Base-by-base conservation (phyloP, 2,888 invertebrate genomes). In the Melanostoma scalare region DNA sequence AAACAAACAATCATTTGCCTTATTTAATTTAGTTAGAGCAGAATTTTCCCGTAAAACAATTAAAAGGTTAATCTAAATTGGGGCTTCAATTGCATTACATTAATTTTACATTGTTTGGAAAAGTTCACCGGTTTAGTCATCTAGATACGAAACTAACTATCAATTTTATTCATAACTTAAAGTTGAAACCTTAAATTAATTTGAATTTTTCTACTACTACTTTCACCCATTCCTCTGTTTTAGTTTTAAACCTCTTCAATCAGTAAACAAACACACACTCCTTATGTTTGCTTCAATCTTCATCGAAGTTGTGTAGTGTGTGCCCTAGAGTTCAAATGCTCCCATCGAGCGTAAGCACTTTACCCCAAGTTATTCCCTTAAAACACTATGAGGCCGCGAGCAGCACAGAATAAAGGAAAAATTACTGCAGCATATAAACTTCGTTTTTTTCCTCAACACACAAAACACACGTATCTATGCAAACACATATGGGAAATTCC, bases 241-340 rank as follows among this genome's bases (percentile, higher is more conserved):
- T 20, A 20, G 20, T 20, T 20, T 20, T 42, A 65, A 46, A 53
- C 42, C 9, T 60, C 20, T 10, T 67, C 65, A 71, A 71, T 60
- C 53, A 48, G 53, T 55, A 20, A 65, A 48, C 71, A 76, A 72
- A 76, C 71, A 61, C 65, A 44, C 53, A 60, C 30, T 58, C 31
- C 60, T 75, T 53, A 76, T 81, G 71, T 76, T 81, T 76, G 40
- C 60, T 72, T 61, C 67, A 33, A 56, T 76, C 67, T 61, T 72
- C 50, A 67, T 61, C 52, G 48, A 76, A 71, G 65, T 75, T 65
- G 20, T 76, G 48, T 42, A 53, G 58, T 65, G 63, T 63, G 48
- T 53, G 33, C 38, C 67, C 68, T 81, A 53, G 67, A 71, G 76
- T 63, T 63, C 67, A 79, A 67, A 61, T 42, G 61, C 53, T 55